Base-by-base conservation (phyloP, 2,797 vertebrate species). In the Rousettus madagascariensis region DNA sequence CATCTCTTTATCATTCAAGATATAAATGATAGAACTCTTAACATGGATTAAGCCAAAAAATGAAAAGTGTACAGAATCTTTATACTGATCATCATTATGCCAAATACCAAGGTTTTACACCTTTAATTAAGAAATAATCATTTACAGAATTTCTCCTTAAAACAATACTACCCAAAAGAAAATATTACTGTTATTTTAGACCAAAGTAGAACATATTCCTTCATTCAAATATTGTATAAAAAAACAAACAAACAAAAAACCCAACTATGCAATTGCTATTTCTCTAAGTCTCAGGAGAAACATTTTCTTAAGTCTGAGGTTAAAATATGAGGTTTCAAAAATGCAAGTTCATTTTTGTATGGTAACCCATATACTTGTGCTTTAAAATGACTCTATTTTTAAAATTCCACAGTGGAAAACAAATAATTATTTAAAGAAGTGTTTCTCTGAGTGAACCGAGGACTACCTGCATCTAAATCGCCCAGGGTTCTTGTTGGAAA, bases 311-410 rank as follows among this genome's bases (percentile, higher is more conserved):
- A 83, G 43, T 30, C n/a, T 84, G n/a, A 84, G 30, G 10, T 84
- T 95, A 75, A 95, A 66, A 86, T 33, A 77, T 33, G 26, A 95
- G 8, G 26, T 66, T 93, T 93, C 55, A 75, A 91, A 97, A 66
- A 66, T 49, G 59, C 51, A 85, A 33, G 28, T 24, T 95, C 22
- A 72, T 77, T 88, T 80, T 87, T 68, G 19, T 41, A 28, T 59
- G 57, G 24, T 80, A 95, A 93, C 11, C 30, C 75, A 90, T 59
- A 92, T 4, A 78, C 22, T 20, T 68, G 8, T 89, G 41, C 33
- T 93, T 84, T 92, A 68, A 92, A 90, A 91, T 51, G 24, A 74
- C 59, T 84, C 26, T n/a, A 6, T 79, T 95, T 94, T 53, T 30
- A 75, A 93, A 96, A 68, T 19, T 55, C 16, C 49, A 57, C 49